Conservation (phyloP, 2,888 invertebrate species). For the Drosophila anceps region DNA sequence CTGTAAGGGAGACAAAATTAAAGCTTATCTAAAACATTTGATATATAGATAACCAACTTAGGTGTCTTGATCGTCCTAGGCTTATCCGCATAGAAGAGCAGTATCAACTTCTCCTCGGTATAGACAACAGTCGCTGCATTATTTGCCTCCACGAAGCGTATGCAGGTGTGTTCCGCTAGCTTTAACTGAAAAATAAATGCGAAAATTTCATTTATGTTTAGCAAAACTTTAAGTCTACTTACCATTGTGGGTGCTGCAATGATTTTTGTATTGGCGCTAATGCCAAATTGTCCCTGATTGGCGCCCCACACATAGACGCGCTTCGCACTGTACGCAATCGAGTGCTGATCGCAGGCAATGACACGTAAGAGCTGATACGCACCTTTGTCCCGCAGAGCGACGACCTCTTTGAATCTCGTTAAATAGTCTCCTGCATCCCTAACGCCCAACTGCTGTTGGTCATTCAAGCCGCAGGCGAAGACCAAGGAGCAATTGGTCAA, state of each 20-base stretch:
- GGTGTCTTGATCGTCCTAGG: slow-evolving; percentile 80
- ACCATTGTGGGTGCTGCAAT: slow-evolving; percentile 79
- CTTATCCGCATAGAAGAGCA: slow-evolving; percentile 81
- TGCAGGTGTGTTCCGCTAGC: slow-evolving; percentile 66
- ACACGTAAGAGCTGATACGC: slow-evolving; percentile 86
- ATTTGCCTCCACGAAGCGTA: slow-evolving; percentile 84
- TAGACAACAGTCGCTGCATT: slow-evolving; percentile 83
- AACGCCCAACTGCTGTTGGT: slow-evolving; percentile 88
- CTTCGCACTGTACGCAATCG: slow-evolving; percentile 88
- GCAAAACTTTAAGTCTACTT: slow-evolving; percentile 9
- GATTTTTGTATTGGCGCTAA: slow-evolving; percentile 59
- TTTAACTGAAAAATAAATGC: slow-evolving; percentile 58
- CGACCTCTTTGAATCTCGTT: slow-evolving; percentile 81
- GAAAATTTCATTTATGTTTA: not conserved
- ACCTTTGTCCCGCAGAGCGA: slow-evolving; percentile 83
- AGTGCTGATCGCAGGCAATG: slow-evolving; percentile 90
- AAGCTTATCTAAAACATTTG: accelerated
- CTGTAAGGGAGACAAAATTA: slow-evolving; percentile 47
- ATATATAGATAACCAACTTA: slow-evolving; percentile 68
- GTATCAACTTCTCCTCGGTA: slow-evolving; percentile 73
- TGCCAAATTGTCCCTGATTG: slow-evolving; percentile 93
- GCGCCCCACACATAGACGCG: slow-evolving; percentile 92
- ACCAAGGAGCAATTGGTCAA: slow-evolving; percentile 82
- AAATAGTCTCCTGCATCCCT: slow-evolving; percentile 86
- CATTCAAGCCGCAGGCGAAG: slow-evolving; percentile 89